Evolutionary conservation across 2,888 invertebrate genomes (phyloP).

Genomic region (Drosophila parthenogenetica): DNA sequence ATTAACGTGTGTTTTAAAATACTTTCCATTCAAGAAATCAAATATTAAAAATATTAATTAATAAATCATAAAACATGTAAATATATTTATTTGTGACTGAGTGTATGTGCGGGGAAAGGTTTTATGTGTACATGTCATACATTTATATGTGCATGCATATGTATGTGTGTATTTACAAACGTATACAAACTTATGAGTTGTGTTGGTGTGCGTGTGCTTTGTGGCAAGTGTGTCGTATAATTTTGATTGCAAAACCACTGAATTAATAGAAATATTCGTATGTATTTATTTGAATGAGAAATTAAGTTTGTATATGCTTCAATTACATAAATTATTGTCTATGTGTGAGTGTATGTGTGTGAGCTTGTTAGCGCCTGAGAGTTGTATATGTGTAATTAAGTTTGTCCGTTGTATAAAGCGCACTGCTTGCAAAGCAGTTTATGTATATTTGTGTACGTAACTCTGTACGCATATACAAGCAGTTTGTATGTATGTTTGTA

Average conservation of each 20-base stretch:
- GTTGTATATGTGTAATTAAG: background rate
- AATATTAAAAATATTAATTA: constrained; percentile 1
- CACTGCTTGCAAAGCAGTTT: constrained; percentile 21
- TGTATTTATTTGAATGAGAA: constrained; percentile 2
- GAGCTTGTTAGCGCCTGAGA: no score
- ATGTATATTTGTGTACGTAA: background rate
- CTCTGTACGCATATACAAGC: constrained; percentile 3
- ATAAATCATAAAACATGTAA: background rate
- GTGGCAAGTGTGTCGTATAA: background rate
- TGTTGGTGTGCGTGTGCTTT: background rate
- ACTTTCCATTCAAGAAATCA: background rate
- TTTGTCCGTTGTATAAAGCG: constrained; percentile 5
- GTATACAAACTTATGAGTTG: constrained; percentile 8
- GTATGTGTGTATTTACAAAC: background rate
- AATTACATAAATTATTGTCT: constrained; percentile 2
- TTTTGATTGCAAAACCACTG: constrained; percentile 4
- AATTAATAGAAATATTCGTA: background rate
- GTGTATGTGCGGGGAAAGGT: constrained; percentile 19
- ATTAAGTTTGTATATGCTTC: background rate
- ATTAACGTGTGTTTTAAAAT: background rate
- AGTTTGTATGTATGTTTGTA: constrained; percentile 9
- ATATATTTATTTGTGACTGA: background rate
- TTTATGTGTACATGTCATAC: constrained; percentile 1
- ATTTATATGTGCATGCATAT: background rate
- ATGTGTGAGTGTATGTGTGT: background rate